phyloP scores from a whole-genome alignment of 2,888 invertebrate genomes.

The Brachycybe producta region DNA sequence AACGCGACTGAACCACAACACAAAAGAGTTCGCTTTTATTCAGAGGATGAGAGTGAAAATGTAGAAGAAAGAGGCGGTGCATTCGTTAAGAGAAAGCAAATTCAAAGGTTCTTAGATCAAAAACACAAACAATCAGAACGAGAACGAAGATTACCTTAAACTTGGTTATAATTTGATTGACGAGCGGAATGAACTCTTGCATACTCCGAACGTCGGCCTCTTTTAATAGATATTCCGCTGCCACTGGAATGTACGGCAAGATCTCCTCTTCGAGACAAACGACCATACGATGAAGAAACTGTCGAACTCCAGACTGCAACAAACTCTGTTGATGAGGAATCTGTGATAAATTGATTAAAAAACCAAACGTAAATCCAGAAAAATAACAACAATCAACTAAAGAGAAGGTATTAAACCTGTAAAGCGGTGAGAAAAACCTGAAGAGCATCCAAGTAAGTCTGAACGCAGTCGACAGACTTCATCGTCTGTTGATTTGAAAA shows the following conservation, averaged over 20 bases:
- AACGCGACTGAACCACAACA: constrained; percentile 3
- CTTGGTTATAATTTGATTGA: constrained; percentile 45
- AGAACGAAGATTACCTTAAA: constrained; percentile 37
- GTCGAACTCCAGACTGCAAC: constrained; percentile 39
- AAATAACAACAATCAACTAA: not conserved
- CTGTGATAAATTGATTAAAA: constrained; percentile 16
- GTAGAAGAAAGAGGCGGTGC: not conserved
- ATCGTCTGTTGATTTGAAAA: constrained; percentile 43
- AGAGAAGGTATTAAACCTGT: constrained; percentile 32
- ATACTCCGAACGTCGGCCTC: constrained; percentile 30
- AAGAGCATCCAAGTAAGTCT: constrained; percentile 39
- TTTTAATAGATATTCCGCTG: constrained; percentile 39
- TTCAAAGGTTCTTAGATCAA: not conserved
- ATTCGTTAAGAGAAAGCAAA: not conserved
- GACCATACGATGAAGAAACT: constrained; percentile 44
- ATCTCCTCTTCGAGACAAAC: constrained; percentile 44
- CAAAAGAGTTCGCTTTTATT: not conserved
- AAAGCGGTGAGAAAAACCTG: constrained; percentile 40
- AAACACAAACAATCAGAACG: not conserved
- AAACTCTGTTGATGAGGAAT: constrained; percentile 22
- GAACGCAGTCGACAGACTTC: constrained; percentile 39
- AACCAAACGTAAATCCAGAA: constrained; percentile 4
- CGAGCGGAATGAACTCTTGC: constrained; percentile 43
- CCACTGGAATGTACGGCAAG: constrained; percentile 40
- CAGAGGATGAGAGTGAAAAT: not conserved